phyloP scores from a whole-genome alignment of 1,140 invertebrate species.

The Bombus superbus region DNA sequence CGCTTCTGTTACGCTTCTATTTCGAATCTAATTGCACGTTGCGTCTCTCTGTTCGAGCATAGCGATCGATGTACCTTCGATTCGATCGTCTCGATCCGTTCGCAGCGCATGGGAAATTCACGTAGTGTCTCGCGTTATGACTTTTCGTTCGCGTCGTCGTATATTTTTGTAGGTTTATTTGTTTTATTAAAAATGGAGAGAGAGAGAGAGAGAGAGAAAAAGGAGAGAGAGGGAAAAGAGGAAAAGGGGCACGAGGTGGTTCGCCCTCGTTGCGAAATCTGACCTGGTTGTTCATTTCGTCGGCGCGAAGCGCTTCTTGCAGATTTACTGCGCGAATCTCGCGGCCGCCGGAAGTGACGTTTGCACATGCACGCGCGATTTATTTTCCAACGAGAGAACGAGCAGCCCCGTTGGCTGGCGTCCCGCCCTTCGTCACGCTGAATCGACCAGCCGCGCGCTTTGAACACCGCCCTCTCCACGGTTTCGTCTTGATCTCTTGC shows the following conservation, averaged over 20 bases:
- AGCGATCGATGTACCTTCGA: not conserved
- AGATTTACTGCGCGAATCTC: constrained; percentile 50
- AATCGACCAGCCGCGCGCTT: constrained; percentile 44
- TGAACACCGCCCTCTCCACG: not conserved
- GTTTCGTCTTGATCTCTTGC: constrained; percentile 32
- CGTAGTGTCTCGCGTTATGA: not conserved
- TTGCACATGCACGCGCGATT: constrained; percentile 63
- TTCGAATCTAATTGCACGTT: constrained; percentile 37
- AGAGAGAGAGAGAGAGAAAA: not conserved
- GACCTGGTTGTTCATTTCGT: constrained; percentile 78
- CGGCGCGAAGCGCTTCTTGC: constrained; percentile 59
- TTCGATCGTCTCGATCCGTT: not conserved
- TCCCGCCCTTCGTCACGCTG: constrained; percentile 18
- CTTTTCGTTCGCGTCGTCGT: not conserved
- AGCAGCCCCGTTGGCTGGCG: not conserved
- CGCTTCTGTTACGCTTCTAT: not conserved
- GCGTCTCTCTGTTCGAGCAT: not conserved
- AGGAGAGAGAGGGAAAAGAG: not conserved
- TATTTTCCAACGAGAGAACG: constrained; percentile 69
- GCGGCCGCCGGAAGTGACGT: constrained; percentile 32
- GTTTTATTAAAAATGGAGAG: not conserved
- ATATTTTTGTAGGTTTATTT: not conserved
- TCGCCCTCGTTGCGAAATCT: constrained; percentile 45
- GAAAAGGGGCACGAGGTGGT: too few relatives aligned
- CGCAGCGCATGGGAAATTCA: not conserved